Evolutionary conservation across 2,797 vertebrate genomes (phyloP).

Genomic region (Bradypodion pumilum): DNA sequence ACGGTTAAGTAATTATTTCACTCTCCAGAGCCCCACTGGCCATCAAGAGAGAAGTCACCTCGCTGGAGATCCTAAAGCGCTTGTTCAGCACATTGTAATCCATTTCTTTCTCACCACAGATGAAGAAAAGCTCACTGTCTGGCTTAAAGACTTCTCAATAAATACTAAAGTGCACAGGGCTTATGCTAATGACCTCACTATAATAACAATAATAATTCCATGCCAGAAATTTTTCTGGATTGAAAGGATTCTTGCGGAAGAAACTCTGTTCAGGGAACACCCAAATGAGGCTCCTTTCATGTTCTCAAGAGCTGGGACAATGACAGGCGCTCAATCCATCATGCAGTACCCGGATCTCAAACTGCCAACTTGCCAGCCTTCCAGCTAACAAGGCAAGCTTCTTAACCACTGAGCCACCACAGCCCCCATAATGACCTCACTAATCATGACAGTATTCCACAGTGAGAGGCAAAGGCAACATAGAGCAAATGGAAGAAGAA

Average conservation of each 20-base stretch:
- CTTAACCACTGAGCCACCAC: too few relatives aligned
- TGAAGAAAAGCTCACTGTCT: conserved; percentile 73
- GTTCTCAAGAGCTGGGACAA: too few relatives aligned
- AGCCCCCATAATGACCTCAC: conserved; percentile 80
- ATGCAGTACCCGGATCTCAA: too few relatives aligned
- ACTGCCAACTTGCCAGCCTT: too few relatives aligned
- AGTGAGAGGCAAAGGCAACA: conserved; percentile 60
- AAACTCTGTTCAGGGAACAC: too few relatives aligned
- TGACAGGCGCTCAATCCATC: too few relatives aligned
- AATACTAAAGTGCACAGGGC: conserved; percentile 75
- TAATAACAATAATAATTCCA: too few relatives aligned
- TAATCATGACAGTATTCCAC: conserved; percentile 82
- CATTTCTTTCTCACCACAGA: conserved; percentile 72
- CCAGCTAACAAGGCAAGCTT: too few relatives aligned
- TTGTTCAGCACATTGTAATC: conserved; percentile 81
- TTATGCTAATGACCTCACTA: conserved; percentile 80
- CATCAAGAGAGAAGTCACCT: conserved; percentile 80
- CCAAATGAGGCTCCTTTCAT: too few relatives aligned
- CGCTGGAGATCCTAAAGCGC: conserved; percentile 80
- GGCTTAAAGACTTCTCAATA: conserved; percentile 77
- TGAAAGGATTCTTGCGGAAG: too few relatives aligned
- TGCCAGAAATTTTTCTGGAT: too few relatives aligned
- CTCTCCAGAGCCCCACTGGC: conserved; percentile 73
- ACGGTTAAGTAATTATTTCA: conserved; percentile 87
- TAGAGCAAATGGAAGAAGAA: conserved; percentile 3